A percentile compares a stretch with the other conserved stretches of the same genome.
These are phyloP conservation scores for Setipinna tenuifilis DNA, from an alignment of 2,797 vertebrate species.

Conservation along the genomic window DNA sequence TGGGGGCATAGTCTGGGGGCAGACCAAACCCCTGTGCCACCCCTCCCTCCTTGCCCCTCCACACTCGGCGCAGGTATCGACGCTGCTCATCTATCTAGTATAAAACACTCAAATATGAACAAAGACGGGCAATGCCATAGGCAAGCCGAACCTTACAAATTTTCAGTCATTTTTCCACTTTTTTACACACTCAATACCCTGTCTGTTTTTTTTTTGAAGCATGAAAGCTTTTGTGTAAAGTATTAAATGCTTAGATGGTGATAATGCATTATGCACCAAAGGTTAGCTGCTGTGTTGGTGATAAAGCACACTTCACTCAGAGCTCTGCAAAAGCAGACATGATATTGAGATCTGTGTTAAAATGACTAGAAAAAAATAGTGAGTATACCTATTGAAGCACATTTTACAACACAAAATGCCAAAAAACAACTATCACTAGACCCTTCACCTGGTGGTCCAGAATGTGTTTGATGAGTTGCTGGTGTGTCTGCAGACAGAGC, in stretches of 20 bases:
- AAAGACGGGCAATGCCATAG: not conserved
- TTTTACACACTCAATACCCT: too few species aligned
- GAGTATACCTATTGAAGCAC: not conserved
- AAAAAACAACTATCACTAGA: not conserved
- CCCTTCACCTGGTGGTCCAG: conserved; percentile 70
- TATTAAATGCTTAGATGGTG: too few species aligned
- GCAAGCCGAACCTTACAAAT: not conserved
- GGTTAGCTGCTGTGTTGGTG: too few species aligned
- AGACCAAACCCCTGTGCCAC: conserved; percentile 66
- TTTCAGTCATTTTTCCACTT: not conserved
- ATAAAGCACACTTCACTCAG: too few species aligned
- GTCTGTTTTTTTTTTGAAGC: too few species aligned
- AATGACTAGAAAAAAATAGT: too few species aligned
- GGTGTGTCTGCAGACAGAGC: conserved; percentile 71
- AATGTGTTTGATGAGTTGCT: conserved; percentile 66
- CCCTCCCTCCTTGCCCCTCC: conserved; percentile 48
- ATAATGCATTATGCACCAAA: too few species aligned
- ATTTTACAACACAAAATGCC: not conserved
- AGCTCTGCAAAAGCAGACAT: too few species aligned
- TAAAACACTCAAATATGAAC: not conserved
- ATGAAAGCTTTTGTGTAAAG: too few species aligned
- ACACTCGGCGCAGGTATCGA: conserved; percentile 71
- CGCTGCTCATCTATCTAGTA: conserved; percentile 73
- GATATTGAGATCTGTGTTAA: too few species aligned
- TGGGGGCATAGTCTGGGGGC: conserved; percentile 70